A percentile compares a stretch with the other conserved stretches of the same genome.
Conservation (phyloP, 2,113 vertebrate species). For the Catagonus wagneri region DNA sequence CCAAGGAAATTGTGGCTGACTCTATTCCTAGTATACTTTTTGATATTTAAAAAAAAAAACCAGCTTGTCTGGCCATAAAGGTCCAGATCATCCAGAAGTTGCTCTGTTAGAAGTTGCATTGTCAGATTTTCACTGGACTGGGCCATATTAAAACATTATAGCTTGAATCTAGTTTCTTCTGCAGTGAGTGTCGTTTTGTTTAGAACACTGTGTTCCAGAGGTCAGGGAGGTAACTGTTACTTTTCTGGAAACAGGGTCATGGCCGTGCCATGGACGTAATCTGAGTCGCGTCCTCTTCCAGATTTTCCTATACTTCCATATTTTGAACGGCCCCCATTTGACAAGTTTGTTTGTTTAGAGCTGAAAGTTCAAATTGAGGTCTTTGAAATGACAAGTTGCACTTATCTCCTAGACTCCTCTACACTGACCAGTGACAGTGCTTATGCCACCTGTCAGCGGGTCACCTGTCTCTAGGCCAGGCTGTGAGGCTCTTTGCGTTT, state of each 20-base stretch:
- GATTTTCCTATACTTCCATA: not conserved
- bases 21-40: not conserved
- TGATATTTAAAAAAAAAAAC: not conserved
- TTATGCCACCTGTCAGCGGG: fast-evolving
- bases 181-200: not conserved
- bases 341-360: not conserved
- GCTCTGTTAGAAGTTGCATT: not conserved
- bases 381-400: not conserved
- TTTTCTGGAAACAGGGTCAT: not conserved
- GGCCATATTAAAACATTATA: not conserved
- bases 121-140: not conserved
- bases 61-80: not conserved
- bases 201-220: not conserved
- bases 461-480: not conserved
- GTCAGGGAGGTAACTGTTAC: not conserved
- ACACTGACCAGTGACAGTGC: not conserved
- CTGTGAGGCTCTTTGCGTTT: not conserved
- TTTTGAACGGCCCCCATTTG: not conserved
- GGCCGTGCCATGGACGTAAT: not conserved
- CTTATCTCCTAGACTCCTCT: not conserved
- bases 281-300: not conserved
- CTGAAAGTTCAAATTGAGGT: not conserved
- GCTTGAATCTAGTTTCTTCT: not conserved
- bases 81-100: not conserved
- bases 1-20: not conserved